A percentile compares a stretch with the other conserved stretches of the same genome.
phyloP scores from a whole-genome alignment of 2,888 invertebrate species.

The Agonopterix alstromeriana region DNA sequence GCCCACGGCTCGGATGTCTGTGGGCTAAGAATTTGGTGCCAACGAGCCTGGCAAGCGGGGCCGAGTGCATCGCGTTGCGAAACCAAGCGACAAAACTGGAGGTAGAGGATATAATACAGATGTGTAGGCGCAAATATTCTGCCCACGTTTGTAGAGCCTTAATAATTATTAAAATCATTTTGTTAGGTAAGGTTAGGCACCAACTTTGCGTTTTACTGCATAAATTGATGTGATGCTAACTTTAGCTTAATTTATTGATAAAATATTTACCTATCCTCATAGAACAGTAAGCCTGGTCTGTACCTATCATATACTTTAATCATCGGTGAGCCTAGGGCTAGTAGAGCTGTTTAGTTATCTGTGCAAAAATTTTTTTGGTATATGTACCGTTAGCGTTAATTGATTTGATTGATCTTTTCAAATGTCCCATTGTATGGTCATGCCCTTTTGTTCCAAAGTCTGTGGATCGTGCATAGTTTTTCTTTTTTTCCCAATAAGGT shows the following conservation, averaged over 20 bases:
- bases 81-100: conserved; percentile 41
- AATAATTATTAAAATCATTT: conserved; percentile 18
- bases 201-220: background rate
- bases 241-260: background rate
- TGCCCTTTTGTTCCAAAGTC: too few relatives aligned
- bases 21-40: conserved; percentile 64
- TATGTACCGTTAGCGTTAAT: too few relatives aligned
- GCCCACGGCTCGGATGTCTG: conserved; percentile 48
- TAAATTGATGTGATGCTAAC: background rate
- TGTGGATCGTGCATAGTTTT: too few relatives aligned
- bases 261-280: too few relatives aligned
- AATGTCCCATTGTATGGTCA: too few relatives aligned
- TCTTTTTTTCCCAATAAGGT: too few relatives aligned
- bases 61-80: conserved; percentile 52
- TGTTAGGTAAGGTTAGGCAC: conserved; percentile 2
- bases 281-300: too few relatives aligned
- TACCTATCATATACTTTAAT: too few relatives aligned
- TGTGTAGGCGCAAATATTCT: conserved; percentile 49
- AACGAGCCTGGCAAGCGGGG: conserved; percentile 26
- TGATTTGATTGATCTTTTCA: too few relatives aligned
- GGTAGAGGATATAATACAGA: conserved; percentile 22
- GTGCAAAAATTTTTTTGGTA: too few relatives aligned
- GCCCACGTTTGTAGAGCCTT: conserved; percentile 33
- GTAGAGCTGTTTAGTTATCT: too few relatives aligned
- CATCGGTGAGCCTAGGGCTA: too few relatives aligned